Conservation (phyloP, 2,888 invertebrate species). For the Drosophila infuscata region DNA sequence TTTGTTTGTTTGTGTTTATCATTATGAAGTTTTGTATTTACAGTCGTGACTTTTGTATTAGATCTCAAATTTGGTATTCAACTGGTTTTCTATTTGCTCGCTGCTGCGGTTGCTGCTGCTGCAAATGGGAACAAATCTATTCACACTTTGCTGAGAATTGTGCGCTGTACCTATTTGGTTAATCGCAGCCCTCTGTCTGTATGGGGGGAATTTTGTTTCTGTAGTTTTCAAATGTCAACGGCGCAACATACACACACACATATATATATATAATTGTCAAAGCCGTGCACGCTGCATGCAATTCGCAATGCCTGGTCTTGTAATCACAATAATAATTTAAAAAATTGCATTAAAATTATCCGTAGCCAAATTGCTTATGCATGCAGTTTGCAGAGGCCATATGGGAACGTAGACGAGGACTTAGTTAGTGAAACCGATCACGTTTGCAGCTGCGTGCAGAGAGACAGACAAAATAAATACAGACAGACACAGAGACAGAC, state of each 20-base stretch:
- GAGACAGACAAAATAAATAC: slow-evolving; percentile 5
- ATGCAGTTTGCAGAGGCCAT: slow-evolving; percentile 49
- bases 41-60: slow-evolving; percentile 74
- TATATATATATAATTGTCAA: slow-evolving; percentile 55
- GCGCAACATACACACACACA: slow-evolving; percentile 4
- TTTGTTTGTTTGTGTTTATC: slow-evolving; percentile 55
- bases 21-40: slow-evolving; percentile 53
- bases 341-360: slow-evolving; percentile 55
- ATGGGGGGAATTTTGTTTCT: slow-evolving; percentile 2
- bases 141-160: slow-evolving; percentile 72
- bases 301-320: slow-evolving; percentile 32
- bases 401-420: slow-evolving; percentile 7
- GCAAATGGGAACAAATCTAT: slow-evolving; percentile 70
- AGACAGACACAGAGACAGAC: slow-evolving; percentile 25
- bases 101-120: slow-evolving; percentile 17
- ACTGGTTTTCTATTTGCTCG: slow-evolving; percentile 70
- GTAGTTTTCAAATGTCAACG: slow-evolving; percentile 65
- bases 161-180: slow-evolving; percentile 37
- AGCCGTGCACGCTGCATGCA: slow-evolving; percentile 69
- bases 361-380: slow-evolving; percentile 70
- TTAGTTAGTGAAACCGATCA: slow-evolving; percentile 70
- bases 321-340: slow-evolving; percentile 64
- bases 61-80: slow-evolving; percentile 48
- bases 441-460: slow-evolving; percentile 71
- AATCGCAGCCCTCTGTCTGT: slow-evolving; percentile 18